Base-by-base conservation (phyloP, 2,113 vertebrate species). In the Lanius collurio region DNA sequence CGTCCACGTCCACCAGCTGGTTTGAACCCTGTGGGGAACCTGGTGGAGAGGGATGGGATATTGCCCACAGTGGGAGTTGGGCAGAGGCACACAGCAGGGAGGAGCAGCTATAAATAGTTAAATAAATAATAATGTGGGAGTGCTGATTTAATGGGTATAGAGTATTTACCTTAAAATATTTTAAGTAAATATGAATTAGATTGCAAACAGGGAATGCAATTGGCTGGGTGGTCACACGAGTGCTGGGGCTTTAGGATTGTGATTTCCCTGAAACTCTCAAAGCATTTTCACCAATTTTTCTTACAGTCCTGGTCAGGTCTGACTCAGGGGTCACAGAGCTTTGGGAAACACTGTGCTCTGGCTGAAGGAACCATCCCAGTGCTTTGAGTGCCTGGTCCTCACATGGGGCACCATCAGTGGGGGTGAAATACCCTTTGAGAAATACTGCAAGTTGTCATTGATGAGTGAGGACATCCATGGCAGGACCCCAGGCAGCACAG, bases 381-480 rank as follows among this genome's bases (percentile, higher is more conserved):
- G 26, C 33, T 75, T 71, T 44, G 31, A 24, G 18, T 64, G 60
- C 20, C 13, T 23, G 46, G 5, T 76, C 52, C 37, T 60, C 4
- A 1, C n/a, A 5, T 3, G 17, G 42, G 15, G 26, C 53, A 70
- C n/a, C 3, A 0, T 47, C 28, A 20, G 14, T 76, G 37, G 11
- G 11, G 41, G 18, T 2, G 6, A 69, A 87, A 52, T 30, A 37
- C 3, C 24, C 30, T 41, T 77, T n/a, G 30, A 52, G 46, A 75
- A 64, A 50, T 9, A 4, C 8, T 21, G 27, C 23, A 24, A 20
- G 39, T 11, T 2, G 0, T 42, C 26, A 10, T 39, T 0, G 0
- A 4, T 50, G 59, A 7, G 11, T 26, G 50, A 53, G 55, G 55
- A 69, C 21, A 10, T 44, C 0, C 1, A 1, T 44, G 41, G 28